Percentiles rank a stretch among this genome's conserved stretches.
Evolutionary conservation across 2,113 vertebrate species (phyloP).

Genomic region (Copsychus sechellarum): DNA sequence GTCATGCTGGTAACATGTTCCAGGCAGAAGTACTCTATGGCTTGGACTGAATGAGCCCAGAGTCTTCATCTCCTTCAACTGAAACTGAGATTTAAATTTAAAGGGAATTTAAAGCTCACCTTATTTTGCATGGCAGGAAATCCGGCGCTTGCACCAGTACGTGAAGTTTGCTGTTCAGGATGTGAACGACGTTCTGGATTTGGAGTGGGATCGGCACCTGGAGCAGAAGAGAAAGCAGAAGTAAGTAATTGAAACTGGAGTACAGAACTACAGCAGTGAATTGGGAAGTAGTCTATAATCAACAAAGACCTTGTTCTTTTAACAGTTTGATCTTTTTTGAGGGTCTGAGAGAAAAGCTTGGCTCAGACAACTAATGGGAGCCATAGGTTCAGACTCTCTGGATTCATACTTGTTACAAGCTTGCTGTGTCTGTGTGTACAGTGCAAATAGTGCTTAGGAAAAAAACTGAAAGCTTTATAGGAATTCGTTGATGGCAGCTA

Average conservation of each 20-base stretch:
- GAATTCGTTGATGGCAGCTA: background rate
- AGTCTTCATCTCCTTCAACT: background rate
- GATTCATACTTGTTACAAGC: accelerated
- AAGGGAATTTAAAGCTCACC: background rate
- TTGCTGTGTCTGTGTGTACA: background rate
- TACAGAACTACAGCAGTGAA: background rate
- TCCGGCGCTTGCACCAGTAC: constrained; percentile 91
- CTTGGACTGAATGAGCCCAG: background rate
- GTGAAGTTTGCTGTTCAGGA: constrained; percentile 93
- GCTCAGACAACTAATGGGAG: background rate
- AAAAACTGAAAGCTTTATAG: background rate
- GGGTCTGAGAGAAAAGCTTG: background rate
- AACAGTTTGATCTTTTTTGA: background rate
- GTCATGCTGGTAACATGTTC: background rate
- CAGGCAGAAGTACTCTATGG: background rate
- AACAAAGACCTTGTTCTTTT: background rate
- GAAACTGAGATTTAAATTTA: background rate
- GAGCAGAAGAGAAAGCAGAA: constrained; percentile 89
- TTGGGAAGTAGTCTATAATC: background rate
- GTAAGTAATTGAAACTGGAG: constrained; percentile 66
- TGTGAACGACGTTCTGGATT: constrained; percentile 91
- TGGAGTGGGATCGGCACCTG: constrained; percentile 93
- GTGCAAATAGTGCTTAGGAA: background rate
- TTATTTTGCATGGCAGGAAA: constrained; percentile 77
- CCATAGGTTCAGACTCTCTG: background rate